Evolutionary conservation across 2,113 vertebrate genomes (phyloP), one percentile per base, ranked within the genome.

Genomic region (Cyprinodon variegatus): DNA sequence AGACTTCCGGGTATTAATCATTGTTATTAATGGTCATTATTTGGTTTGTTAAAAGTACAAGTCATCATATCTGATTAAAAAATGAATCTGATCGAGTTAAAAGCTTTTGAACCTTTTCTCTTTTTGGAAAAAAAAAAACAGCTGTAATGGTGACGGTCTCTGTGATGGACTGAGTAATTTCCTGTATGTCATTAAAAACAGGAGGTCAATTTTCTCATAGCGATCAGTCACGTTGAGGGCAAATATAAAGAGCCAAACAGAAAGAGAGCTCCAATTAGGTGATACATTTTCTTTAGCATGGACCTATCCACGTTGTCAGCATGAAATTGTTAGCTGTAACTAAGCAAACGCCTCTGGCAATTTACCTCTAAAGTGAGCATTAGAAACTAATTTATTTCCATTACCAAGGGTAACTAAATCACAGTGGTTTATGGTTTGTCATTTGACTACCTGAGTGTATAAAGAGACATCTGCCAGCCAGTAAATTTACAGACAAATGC

Each of bases 261-360:
- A 74, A 72, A 76, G 41, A 79, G 36, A 11, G 40, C 62, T 50
- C 77, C 73, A 73, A 86, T 89, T 77, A 88, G 85, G 76, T 72
- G 39, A 80, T 46, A 77, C 68, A 48, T 84, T 87, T 86, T 78
- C 69, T 88, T 89, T 68, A 87, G 78, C 70, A 48, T 70, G 77
- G 68, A 70, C 70, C 82, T 82, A 40, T 68, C 82, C 81, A 62
- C 80, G 78, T 65, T 81, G 85, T 83, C 88, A 81, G 86, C 82
- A 78, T 85, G 88, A 83, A 88, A 92, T 80, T 79, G 85, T 85
- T 85, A 88, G 78, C 76, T 79, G 67, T 76, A 79, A 78, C 77
- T 72, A 74, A 61, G 72, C 63, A 75, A 82, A 85, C 0, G 68
- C 85, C 72, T 74, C 48, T 1, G 78, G 84, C 80, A 62, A 65